Evolutionary conservation across 2,888 invertebrate genomes (phyloP), one percentile per base, ranked within the genome.

Genomic region (Luffia ferchaultella): DNA sequence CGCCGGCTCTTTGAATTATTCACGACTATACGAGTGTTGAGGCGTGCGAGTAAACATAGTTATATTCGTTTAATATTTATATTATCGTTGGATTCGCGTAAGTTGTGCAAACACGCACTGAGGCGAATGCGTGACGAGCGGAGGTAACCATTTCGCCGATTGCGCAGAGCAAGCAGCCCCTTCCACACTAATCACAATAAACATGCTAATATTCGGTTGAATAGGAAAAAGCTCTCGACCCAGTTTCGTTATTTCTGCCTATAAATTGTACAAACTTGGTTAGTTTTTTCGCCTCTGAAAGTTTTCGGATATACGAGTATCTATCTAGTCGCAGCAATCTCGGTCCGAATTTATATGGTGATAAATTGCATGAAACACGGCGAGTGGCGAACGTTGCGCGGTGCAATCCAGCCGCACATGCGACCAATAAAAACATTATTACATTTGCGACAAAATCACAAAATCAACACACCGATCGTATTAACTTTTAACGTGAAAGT

Each of bases 1-100:
- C 55, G 53, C 57, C 53, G 62, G 61, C 40, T 52, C 55, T 60
- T 20, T 80, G 78, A 80, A 80, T 79, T 58, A 79, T 82, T 78
- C 76, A 79, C 60, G 60, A 62, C 57, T 58, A 60, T 63, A 63
- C 64, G 72, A 72, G 72, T 72, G 71, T 76, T 69, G 65, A 73
- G 65, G 63, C 67, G 67, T 73, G 68, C 70, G 68, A 71, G 63
- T 68, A 73, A 76, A 75, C 72, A 70, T 62, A 53, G 61, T 71
- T 68, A 74, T 76, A 74, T 73, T 67, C 69, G 61, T 74, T 74
- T 70, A 76, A 74, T 78, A 78, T 79, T 78, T 67, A 76, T 69
- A 68, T 69, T 71, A 73, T 67, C 69, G 63, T 66, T 60, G 51
- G 61, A 63, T 63, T 61, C 62, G 62, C 63, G 63, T 64, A 70